Conservation (phyloP, 2,888 invertebrate species). For the Calliscelio sp. region DNA sequence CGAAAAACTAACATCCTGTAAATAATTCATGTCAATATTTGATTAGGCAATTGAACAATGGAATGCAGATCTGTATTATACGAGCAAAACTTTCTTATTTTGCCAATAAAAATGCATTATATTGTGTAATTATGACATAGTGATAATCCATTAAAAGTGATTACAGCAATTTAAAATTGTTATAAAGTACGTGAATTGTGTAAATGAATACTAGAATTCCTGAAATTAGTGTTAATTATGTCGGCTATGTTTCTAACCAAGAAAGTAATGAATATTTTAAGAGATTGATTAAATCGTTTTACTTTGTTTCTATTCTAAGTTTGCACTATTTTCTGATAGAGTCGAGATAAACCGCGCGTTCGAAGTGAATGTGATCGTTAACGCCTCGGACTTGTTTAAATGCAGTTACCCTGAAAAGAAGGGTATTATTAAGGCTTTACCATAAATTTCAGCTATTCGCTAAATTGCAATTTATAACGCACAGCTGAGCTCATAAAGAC, state of each 20-base stretch:
- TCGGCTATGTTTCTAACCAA: too few relatives aligned
- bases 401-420: conserved; percentile 55
- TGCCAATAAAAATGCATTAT: conserved; percentile 18
- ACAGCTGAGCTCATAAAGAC: too few relatives aligned
- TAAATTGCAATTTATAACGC: too few relatives aligned
- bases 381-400: conserved; percentile 51
- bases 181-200: conserved; percentile 14
- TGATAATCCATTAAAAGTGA: conserved; percentile 48
- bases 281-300: conserved; percentile 36
- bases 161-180: conserved; percentile 39
- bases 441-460: conserved; percentile 38
- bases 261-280: conserved; percentile 33
- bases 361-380: conserved; percentile 66
- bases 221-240: conserved; percentile 36
- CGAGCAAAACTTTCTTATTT: conserved; percentile 39
- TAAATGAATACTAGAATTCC: conserved; percentile 1
- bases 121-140: conserved; percentile 38
- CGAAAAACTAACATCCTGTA: conserved; percentile 17
- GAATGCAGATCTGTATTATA: conserved; percentile 37
- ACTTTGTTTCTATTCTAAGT: conserved; percentile 48
- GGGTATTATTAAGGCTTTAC: conserved; percentile 39
- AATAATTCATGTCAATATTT: conserved; percentile 42
- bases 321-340: conserved; percentile 43
- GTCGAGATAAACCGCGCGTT: conserved; percentile 30
- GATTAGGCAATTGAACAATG: conserved; percentile 57